Evolutionary conservation across 2,797 vertebrate species (phyloP), one percentile per base, ranked within the genome.

Genomic region (Chelonia mydas): DNA sequence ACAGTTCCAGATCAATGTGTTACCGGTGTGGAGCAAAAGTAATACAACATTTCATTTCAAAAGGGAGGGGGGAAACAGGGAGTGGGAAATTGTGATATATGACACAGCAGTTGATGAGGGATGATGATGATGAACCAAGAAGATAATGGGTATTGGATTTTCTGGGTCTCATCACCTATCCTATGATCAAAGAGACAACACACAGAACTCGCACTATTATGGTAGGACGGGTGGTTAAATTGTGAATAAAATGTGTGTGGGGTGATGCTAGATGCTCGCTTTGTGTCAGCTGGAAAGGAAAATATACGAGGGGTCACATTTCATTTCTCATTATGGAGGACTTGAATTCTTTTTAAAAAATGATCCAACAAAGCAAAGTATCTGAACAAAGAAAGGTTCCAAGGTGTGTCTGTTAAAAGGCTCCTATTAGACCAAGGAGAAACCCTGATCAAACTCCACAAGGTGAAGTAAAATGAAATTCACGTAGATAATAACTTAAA

Each of bases 321-420:
- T 84, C 50, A 25, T 91, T 94, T 79, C n/a, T 92, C 83, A 31
- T 82, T 86, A 31, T 65, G 53, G 51, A 84, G 45, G 77, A 6
- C 10, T 92, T 93, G 31, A 3, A 28, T 72, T 95, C 87, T 94
- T 94, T 95, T 96, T 65, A 85, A 90, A 94, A 83, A 81, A 85
- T 47, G 23, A 47, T 68, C 78, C 82, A 78, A 90, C 49, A 93
- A 87, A 93, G 93, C 5, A 83, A 93, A 78, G 13, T 72, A 2
- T 85, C 72, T 84, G 89, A 89, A 95, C 37, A 96, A 93, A 93
- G 78, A 37, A 77, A 81, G 74, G 77, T 92, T 65, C 45, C 41
- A 53, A 87, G 11, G 53, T 83, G 89, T 12, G 92, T 92, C 82
- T 90, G 33, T 87, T 37, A 87, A 80, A 93, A 95, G 74, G 23